These are phyloP conservation scores for Liposcelis brunnea DNA, from an alignment of 2,888 invertebrate genomes.

Conservation along the genomic window DNA sequence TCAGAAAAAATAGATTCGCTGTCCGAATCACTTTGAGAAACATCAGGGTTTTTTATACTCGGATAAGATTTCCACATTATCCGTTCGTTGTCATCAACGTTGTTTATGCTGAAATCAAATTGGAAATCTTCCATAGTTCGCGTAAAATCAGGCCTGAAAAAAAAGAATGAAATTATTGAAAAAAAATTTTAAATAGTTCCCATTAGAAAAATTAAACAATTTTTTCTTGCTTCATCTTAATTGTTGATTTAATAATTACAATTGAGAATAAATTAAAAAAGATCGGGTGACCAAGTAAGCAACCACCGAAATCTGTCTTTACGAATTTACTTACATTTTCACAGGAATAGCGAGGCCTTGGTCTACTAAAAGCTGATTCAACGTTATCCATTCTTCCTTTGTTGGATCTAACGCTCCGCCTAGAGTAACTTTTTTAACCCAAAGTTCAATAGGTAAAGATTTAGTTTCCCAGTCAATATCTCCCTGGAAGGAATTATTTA, in stretches of 20 bases:
- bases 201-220: no score
- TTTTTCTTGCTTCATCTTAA: no score
- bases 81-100: no score
- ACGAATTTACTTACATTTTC: constrained; percentile 22
- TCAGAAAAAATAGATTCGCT: constrained; percentile 14
- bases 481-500: constrained; percentile 6
- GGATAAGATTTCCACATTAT: no score
- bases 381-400: constrained; percentile 40
- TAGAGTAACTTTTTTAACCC: constrained; percentile 39
- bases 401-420: constrained; percentile 50
- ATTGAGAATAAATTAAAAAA: neutral
- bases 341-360: constrained; percentile 41
- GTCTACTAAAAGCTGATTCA: constrained; percentile 47
- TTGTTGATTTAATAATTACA: no score
- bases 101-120: neutral
- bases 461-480: constrained; percentile 18
- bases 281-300: neutral
- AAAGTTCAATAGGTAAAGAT: constrained; percentile 39
- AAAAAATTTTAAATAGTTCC: no score
- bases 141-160: constrained; percentile 2
- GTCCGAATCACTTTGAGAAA: constrained; percentile 16
- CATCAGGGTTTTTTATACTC: no score
- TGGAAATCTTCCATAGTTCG: neutral
- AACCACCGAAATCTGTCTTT: neutral
- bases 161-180: constrained; percentile 9